Base-by-base conservation (phyloP, 1,140 invertebrate species). In the Pemphigus obesinymphae region DNA sequence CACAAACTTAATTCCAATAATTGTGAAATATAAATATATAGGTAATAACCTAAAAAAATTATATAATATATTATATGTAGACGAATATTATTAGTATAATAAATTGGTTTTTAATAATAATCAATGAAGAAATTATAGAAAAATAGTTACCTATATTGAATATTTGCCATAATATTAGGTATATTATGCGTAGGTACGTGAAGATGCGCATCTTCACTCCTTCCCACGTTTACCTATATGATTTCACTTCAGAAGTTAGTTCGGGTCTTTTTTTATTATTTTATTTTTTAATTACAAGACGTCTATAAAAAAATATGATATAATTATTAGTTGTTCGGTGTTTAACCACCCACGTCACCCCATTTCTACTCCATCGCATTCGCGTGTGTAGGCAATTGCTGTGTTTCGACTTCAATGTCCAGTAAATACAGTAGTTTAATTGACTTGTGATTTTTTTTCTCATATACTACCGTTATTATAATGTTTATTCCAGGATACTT, bases 261-360 rank as follows among this genome's bases (percentile, higher is more conserved):
- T 43, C n/a, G 13, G 34, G 23, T 70, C 15, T 70, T 55, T 70
- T 13, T 40, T 70, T 43, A 20, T 68, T 68, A 23, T 37, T 13
- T 68, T 68, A 40, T 40, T 11, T 70, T 70, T 70, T 70, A 70
- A 70, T 70, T 43, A 70, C 34, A 40, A 43, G 34, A 43, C 66
- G n/a, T 70, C 66, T 29, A 43, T 70, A 26, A 43, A 70, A 23
- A 43, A 37, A 43, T 11, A 43, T 45, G 40, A 70, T 45, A 70
- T 70, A 26, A 70, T 70, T 70, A 45, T 43, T 70, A 45, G 37
- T 45, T 43, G 68, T 70, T 45, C 40, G 68, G 31, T 23, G 40
- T 70, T 68, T 70, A 70, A 26, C 13, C 68, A 26, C 68, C 68
- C 68, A 70, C 68, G 68, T 40, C 68, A 43, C 68, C 68, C 23